Conservation (phyloP, 2,113 vertebrate genomes). For the Myocastor coypus region DNA sequence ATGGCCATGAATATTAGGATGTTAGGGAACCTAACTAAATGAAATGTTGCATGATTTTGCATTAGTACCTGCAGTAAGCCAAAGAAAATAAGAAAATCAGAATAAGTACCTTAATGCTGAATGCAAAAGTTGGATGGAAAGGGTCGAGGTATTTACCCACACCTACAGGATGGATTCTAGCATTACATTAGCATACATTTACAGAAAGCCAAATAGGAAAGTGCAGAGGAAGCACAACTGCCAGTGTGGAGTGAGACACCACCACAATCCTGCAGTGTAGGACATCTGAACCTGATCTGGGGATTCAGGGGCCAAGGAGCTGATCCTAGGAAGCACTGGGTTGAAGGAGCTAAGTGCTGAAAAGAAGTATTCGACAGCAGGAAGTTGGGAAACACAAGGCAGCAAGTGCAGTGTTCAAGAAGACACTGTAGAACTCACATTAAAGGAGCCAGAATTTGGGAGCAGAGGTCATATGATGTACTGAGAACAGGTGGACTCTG, state of each 20-base stretch:
- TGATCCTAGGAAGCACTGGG: background rate
- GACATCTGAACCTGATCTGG: no score
- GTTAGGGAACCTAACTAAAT: conserved; percentile 24
- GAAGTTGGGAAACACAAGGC: background rate
- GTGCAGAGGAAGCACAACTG: background rate
- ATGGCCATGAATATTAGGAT: conserved; percentile 6
- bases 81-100: conserved; percentile 34
- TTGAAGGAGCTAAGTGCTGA: background rate
- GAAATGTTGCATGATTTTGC: conserved; percentile 17
- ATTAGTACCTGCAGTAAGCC: background rate
- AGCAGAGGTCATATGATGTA: background rate
- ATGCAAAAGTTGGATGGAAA: conserved; percentile 8
- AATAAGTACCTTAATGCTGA: conserved; percentile 27
- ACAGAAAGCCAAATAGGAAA: conserved; percentile 27
- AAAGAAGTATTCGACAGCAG: background rate
- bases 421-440: background rate
- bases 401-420: background rate
- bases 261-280: background rate
- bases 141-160: background rate
- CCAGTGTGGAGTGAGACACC: background rate
- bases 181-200: background rate
- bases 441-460: background rate
- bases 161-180: background rate
- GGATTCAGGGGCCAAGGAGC: background rate
- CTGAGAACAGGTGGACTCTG: background rate